phyloP scores from a whole-genome alignment of 2,888 invertebrate genomes.

The Amphipoea lucens region DNA sequence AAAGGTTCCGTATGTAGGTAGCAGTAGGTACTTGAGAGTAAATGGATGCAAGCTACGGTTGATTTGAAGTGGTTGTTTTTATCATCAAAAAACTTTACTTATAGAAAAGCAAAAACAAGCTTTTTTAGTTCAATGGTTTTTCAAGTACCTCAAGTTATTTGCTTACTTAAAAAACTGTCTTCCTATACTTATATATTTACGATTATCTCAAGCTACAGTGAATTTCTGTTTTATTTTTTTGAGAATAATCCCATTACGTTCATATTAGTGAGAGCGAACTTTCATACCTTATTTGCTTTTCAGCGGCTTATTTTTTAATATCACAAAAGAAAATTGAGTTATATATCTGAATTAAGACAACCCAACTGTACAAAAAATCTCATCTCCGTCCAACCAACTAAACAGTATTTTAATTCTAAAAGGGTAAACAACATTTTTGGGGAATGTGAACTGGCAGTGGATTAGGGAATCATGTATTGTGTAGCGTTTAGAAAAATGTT shows the following conservation, averaged over 20 bases:
- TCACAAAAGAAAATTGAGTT: constrained; percentile 60
- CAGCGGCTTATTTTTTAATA: constrained; percentile 54
- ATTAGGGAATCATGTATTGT: constrained; percentile 37
- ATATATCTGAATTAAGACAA: constrained; percentile 55
- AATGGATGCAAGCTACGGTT: constrained; percentile 54
- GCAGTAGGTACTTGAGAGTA: constrained; percentile 41
- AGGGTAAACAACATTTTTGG: constrained; percentile 31
- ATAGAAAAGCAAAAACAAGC: background rate
- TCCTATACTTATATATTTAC: constrained; percentile 14
- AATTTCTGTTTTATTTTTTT: constrained; percentile 20
- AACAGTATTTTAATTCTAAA: constrained; percentile 55
- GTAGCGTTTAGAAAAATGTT: constrained; percentile 26
- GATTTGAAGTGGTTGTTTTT: constrained; percentile 48
- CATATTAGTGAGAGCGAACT: constrained; percentile 40
- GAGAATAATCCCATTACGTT: constrained; percentile 15
- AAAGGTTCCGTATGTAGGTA: constrained; percentile 26
- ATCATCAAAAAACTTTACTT: background rate
- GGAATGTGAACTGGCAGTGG: constrained; percentile 26
- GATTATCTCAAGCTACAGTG: constrained; percentile 31
- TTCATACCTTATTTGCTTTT: constrained; percentile 47
- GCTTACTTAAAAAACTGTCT: constrained; percentile 12
- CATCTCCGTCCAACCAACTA: constrained; percentile 43
- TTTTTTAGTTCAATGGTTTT: constrained; percentile 5
- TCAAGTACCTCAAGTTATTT: constrained; percentile 23
- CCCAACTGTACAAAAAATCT: constrained; percentile 45